Conservation (phyloP, 1,140 invertebrate species). For the Drosophila tsacasi region DNA sequence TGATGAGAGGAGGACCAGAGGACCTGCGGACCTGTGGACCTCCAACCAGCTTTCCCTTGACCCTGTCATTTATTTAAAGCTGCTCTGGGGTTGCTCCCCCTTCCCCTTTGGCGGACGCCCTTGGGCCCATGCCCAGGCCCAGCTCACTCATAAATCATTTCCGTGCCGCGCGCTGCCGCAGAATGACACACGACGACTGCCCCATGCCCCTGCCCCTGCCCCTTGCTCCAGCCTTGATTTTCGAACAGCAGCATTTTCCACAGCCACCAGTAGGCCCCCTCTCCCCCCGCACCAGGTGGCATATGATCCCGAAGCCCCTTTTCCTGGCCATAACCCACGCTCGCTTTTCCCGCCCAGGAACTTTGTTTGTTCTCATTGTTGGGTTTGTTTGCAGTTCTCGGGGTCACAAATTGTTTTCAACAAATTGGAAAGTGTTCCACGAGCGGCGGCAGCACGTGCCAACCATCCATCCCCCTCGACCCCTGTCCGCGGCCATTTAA, state of each 20-base stretch:
- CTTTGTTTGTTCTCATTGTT: slow-evolving; percentile 70
- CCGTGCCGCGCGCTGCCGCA: slow-evolving; percentile 74
- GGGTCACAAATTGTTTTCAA: slow-evolving; percentile 80
- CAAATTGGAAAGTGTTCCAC: slow-evolving; percentile 81
- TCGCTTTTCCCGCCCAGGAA: slow-evolving; percentile 8
- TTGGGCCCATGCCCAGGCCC: slow-evolving; percentile 16
- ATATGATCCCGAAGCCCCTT: slow-evolving; percentile 20
- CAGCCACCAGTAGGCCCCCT: not conserved
- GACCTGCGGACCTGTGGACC: slow-evolving; percentile 13
- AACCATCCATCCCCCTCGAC: not conserved
- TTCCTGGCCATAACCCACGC: slow-evolving; percentile 6
- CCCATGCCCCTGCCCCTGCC: not conserved
- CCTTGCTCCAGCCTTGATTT: slow-evolving; percentile 2
- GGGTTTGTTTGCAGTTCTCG: slow-evolving; percentile 58
- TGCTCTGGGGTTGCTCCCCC: slow-evolving; percentile 23
- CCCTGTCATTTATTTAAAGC: slow-evolving; percentile 56
- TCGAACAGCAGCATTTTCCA: not conserved
- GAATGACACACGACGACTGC: slow-evolving; percentile 72
- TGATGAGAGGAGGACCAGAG: slow-evolving; percentile 36
- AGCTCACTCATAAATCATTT: slow-evolving; percentile 78
- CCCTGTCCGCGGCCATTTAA: slow-evolving; percentile 64
- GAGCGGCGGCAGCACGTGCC: slow-evolving; percentile 63
- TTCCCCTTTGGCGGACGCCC: not conserved
- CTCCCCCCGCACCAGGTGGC: slow-evolving; percentile 53
- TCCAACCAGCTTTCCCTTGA: slow-evolving; percentile 22